These are phyloP conservation scores for Dascillus cervinus DNA, from an alignment of 2,888 invertebrate genomes.

Conservation along the genomic window DNA sequence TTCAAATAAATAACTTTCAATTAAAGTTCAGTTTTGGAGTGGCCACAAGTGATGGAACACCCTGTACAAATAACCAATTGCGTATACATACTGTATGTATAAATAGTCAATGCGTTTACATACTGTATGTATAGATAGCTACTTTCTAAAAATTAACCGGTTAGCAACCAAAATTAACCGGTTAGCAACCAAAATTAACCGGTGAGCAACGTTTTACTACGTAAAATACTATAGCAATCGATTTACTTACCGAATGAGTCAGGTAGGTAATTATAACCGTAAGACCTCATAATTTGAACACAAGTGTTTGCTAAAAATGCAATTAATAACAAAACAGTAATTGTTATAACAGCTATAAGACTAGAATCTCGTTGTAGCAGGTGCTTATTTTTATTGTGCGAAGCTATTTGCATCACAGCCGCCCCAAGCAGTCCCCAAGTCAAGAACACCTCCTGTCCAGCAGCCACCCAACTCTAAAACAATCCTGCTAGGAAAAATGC, in stretches of 20 bases:
- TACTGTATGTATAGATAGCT: no score
- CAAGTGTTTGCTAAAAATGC: slow-evolving; percentile 79
- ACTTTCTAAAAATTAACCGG: no score
- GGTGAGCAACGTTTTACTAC: no score
- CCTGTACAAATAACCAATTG: no score
- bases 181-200: no score
- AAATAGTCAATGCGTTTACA: no score
- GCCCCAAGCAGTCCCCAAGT: slow-evolving; percentile 82
- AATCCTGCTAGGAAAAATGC: slow-evolving; percentile 2
- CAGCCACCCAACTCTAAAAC: slow-evolving; percentile 78
- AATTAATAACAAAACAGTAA: slow-evolving; percentile 64
- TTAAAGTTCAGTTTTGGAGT: no score
- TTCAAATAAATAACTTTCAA: no score
- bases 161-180: no score
- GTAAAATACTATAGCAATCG: slow-evolving; percentile 2
- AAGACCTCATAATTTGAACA: slow-evolving; percentile 65
- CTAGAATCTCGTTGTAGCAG: slow-evolving; percentile 56
- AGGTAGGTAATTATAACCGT: slow-evolving; percentile 68
- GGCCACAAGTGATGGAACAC: no score
- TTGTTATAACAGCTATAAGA: slow-evolving; percentile 62
- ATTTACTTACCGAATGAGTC: slow-evolving; percentile 73
- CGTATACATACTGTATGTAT: no score
- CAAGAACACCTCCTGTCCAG: slow-evolving; percentile 80
- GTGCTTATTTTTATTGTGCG: slow-evolving; percentile 65
- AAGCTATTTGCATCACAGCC: slow-evolving; percentile 71